A percentile compares a stretch with the other conserved stretches of the same genome.
phyloP scores from a whole-genome alignment of 1,140 invertebrate genomes.

The Diplogasteroides magnus region DNA sequence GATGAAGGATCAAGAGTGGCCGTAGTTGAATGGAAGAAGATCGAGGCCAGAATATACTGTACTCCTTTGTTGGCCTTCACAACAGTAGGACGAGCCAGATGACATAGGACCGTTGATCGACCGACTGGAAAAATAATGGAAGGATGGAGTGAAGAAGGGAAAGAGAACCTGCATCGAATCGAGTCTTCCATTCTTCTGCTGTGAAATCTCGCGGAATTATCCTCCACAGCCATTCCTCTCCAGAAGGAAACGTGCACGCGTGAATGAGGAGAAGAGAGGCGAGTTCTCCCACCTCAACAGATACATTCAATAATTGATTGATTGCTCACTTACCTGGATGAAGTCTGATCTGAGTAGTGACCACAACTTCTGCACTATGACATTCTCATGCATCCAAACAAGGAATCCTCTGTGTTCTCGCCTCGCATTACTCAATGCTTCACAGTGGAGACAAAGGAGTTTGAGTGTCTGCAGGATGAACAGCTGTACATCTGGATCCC shows the following conservation, averaged over 20 bases:
- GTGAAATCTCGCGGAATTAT: conserved; percentile 89
- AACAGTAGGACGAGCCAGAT: conserved; percentile 74
- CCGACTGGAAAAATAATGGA: conserved; percentile 38
- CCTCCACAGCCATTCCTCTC: conserved; percentile 88
- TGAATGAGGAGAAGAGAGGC: conserved; percentile 77
- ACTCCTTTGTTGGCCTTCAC: conserved; percentile 75
- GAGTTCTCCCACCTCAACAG: conserved; percentile 56
- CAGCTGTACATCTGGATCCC: conserved; percentile 83
- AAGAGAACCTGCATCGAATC: conserved; percentile 78
- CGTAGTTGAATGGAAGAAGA: conserved; percentile 90
- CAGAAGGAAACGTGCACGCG: conserved; percentile 82
- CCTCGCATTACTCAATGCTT: conserved; percentile 78
- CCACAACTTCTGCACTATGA: conserved; percentile 93
- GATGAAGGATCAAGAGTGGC: conserved; percentile 92
- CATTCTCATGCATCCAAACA: conserved; percentile 90
- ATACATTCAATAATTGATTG: background rate
- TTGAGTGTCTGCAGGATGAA: conserved; percentile 86
- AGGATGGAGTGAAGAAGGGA: too few relatives aligned
- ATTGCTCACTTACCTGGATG: conserved; percentile 59
- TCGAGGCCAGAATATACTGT: conserved; percentile 87
- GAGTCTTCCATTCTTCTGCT: conserved; percentile 75
- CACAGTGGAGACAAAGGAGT: conserved; percentile 83
- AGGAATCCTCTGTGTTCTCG: conserved; percentile 81
- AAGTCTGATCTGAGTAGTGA: conserved; percentile 82
- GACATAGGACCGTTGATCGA: conserved; percentile 47